Evolutionary conservation across 2,888 invertebrate genomes (phyloP), one percentile per base, ranked within the genome.

Genomic region (Folsomia candida): DNA sequence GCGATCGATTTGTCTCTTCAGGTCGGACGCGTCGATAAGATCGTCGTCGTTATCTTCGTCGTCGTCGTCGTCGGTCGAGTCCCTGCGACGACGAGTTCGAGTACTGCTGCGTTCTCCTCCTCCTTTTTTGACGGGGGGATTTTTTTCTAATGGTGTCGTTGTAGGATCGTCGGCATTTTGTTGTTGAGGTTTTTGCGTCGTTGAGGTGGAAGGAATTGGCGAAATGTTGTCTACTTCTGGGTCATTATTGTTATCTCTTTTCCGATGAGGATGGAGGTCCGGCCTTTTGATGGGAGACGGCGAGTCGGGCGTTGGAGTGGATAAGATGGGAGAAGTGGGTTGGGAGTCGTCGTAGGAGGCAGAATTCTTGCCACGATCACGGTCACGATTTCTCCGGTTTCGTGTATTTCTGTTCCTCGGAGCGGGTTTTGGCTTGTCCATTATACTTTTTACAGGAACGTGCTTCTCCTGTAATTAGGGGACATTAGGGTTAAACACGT

Each of bases 1-100:
- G 61, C 75, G 69, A 9, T 78, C 77, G 28, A 79, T 72, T 70
- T 74, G 76, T 22, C 79, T 63, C 26, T 68, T 75, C 11, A 77
- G 58, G 14, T 79, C 79, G 1, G 69, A 70, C 9, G 71, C 61
- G 28, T 74, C 74, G 2, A 76, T 58, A 61, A 73, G 73, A 62
- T 73, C 71, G 62, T 74, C 73, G 61, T 74, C 71, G 29, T 37
- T 68, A 62, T 68, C 69, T 37, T 67, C 20, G 2, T 28, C 28
- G 18, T 62, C 51, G 3, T 18, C 29, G 18, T 63, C 63, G 2
- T 37, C n/a, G 22, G 37, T 59, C 25, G 59, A 51, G 26, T 61
- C 51, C 18, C 60, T 65, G n/a, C 71, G 67, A 20, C 68, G 67
- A 62, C 66, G 70, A 11, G 64, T 65, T n/a, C 6, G 37, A 37